Evolutionary conservation across 2,888 invertebrate species (phyloP), one percentile per base, ranked within the genome.

Genomic region (Microplitis deprimator): DNA sequence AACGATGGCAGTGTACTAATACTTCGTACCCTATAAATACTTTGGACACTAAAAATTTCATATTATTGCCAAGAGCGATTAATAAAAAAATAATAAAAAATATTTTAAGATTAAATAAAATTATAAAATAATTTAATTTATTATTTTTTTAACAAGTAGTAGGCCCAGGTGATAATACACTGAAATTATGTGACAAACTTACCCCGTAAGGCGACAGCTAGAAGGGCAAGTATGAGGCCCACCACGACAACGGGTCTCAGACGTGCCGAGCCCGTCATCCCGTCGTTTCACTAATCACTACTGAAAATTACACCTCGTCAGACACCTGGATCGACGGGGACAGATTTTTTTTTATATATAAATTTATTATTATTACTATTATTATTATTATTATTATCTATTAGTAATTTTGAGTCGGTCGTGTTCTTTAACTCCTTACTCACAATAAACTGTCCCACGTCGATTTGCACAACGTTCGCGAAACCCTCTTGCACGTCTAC

Each of bases 141-240:
- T 41, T 8, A 41, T 20, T 29, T 29, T 29, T 3, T 29, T 29
- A 29, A 29, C 29, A 29, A 29, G 3, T 29, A 29, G 29, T 29
- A 29, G 29, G 4, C 0, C 29, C 4, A 29, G 29, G 29, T 29
- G 29, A 29, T 29, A 17, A 20, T 16, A 17, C 6, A 68, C n/a
- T 16, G n/a, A 10, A 59, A 50, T 41, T 3, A 40, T 40, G 4
- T 4, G 6, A 39, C 5, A 13, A 62, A 72, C 91, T 90, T 91
- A 92, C 92, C 91, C 90, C 91, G 91, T 91, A 92, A 91, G 91
- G 91, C 88, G 88, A 90, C 88, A 90, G 91, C 90, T 90, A 92
- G 90, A 87, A 91, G 90, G 87, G 90, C 83, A 82, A 85, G 85
- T 85, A 92, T 89, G 90, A 91, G 91, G 90, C 92, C 91, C 89